phyloP scores from a whole-genome alignment of 1,140 invertebrate species.

The Trypoxylus dichotomus region DNA sequence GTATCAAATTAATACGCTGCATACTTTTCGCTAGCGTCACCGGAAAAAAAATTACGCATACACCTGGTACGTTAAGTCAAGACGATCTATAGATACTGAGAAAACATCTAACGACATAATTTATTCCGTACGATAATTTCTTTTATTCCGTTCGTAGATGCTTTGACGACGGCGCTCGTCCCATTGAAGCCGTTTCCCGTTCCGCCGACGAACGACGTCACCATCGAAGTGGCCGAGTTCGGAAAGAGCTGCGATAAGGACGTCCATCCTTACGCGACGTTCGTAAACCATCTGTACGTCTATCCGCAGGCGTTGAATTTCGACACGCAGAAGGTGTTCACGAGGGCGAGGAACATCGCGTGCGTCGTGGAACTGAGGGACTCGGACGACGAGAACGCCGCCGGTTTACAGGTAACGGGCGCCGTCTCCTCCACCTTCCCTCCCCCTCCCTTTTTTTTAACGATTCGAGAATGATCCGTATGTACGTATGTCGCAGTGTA shows the following conservation, averaged over 20 bases:
- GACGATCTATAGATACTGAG: too few relatives aligned
- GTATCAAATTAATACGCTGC: too few relatives aligned
- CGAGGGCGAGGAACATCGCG: constrained; percentile 86
- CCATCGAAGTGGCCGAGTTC: constrained; percentile 82
- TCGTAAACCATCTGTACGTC: constrained; percentile 86
- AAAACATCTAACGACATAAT: too few relatives aligned
- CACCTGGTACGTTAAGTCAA: too few relatives aligned
- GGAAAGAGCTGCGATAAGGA: constrained; percentile 70
- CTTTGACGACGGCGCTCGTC: constrained; percentile 74
- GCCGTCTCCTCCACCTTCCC: too few relatives aligned
- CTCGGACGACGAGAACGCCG: constrained; percentile 70
- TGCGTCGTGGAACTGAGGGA: constrained; percentile 85
- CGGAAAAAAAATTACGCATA: too few relatives aligned
- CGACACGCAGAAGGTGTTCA: constrained; percentile 89
- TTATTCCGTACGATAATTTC: too few relatives aligned
- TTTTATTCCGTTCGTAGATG: constrained; percentile 63
- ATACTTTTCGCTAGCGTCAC: too few relatives aligned
- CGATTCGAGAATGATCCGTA: too few relatives aligned
- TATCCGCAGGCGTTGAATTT: constrained; percentile 86
- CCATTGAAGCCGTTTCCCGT: constrained; percentile 81
- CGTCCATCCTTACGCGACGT: constrained; percentile 77
- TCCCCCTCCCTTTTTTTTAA: too few relatives aligned
- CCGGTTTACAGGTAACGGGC: constrained; percentile 65
- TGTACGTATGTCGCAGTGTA: constrained; percentile 61
- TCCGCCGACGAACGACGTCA: constrained; percentile 71